Evolutionary conservation across 1,140 invertebrate genomes (phyloP).

Genomic region (Ceratina australensis): DNA sequence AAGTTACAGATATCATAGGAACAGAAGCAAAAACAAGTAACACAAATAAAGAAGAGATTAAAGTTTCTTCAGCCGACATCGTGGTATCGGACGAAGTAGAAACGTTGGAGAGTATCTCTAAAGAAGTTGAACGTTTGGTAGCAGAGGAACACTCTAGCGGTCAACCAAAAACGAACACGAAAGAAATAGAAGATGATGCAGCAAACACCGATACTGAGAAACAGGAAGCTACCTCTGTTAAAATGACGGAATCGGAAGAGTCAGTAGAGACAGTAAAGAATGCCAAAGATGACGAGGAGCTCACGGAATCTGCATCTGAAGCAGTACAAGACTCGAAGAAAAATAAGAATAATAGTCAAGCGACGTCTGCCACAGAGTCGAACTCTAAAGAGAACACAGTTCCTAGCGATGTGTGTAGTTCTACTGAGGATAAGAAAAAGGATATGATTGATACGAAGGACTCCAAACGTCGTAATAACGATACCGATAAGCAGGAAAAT

Average conservation of each 20-base stretch:
- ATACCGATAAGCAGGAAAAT: background rate
- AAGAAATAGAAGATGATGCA: background rate
- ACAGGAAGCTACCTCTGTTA: background rate
- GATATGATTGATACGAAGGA: background rate
- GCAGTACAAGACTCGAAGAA: background rate
- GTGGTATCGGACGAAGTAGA: constrained; percentile 61
- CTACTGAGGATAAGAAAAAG: background rate
- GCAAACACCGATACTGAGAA: background rate
- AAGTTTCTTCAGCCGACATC: background rate
- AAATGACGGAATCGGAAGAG: background rate
- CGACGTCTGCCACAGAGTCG: background rate
- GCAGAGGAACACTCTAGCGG: constrained; percentile 27
- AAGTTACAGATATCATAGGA: background rate
- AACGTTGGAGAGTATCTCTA: constrained; percentile 72
- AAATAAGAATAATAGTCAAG: constrained; percentile 8
- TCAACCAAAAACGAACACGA: background rate
- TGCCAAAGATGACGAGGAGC: constrained; percentile 6
- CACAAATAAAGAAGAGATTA: background rate
- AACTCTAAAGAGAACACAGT: constrained; percentile 29
- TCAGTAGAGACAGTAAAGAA: background rate
- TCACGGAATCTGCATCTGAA: background rate
- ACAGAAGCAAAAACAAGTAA: background rate
- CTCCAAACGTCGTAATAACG: background rate
- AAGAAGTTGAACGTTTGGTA: constrained; percentile 70
- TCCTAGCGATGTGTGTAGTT: constrained; percentile 1